These are phyloP conservation scores for Atlantisia rogersi DNA, from an alignment of 2,113 vertebrate genomes.

Conservation along the genomic window DNA sequence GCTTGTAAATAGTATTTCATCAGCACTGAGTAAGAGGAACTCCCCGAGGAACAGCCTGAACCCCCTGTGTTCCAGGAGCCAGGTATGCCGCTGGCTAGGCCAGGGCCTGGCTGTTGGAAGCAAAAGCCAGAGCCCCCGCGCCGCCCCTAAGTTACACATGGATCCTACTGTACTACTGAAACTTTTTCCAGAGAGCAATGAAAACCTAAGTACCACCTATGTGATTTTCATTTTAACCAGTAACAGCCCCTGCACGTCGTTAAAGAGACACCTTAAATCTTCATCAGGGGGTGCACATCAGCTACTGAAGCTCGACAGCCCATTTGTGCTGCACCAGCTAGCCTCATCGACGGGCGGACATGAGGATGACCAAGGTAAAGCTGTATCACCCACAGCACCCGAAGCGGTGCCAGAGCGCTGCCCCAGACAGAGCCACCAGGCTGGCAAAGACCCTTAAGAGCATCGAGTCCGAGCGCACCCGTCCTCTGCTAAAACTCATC, in stretches of 20 bases:
- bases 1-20: neutral
- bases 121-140: fast-evolving
- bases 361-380: too few relatives aligned
- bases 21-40: neutral
- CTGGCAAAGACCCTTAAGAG: too few relatives aligned
- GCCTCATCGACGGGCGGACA: too few relatives aligned
- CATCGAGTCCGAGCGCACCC: too few relatives aligned
- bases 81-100: fast-evolving
- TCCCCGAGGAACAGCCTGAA: neutral
- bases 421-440: too few relatives aligned
- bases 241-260: fast-evolving
- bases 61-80: fast-evolving
- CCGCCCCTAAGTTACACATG: too few relatives aligned
- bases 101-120: neutral
- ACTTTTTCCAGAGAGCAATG: neutral
- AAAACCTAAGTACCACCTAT: fast-evolving
- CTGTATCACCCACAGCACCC: too few relatives aligned
- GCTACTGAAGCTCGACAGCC: fast-evolving
- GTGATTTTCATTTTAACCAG: fast-evolving
- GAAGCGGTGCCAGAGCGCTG: too few relatives aligned
- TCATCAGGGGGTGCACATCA: fast-evolving
- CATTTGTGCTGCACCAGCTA: fast-evolving
- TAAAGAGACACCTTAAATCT: neutral
- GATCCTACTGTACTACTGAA: neutral
- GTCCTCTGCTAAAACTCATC: too few relatives aligned